phyloP scores from a whole-genome alignment of 2,113 vertebrate species.

The Menidia beryllina region DNA sequence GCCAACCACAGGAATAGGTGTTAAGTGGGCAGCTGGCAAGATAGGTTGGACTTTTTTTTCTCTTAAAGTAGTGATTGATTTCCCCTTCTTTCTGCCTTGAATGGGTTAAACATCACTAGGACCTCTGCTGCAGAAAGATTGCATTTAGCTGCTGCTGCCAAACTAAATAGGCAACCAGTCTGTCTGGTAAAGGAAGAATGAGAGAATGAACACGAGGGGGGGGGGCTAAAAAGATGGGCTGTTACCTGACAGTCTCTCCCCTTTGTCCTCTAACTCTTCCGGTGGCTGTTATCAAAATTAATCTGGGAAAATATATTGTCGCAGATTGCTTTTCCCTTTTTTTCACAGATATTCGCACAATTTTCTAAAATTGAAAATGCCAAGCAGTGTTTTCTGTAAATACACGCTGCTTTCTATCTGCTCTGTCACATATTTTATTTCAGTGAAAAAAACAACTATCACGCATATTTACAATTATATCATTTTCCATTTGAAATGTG shows the following conservation, averaged over 20 bases:
- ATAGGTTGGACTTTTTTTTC: conserved; percentile 28
- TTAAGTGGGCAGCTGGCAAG: conserved; percentile 43
- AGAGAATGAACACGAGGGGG: neutral
- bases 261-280: conserved; percentile 9
- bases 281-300: conserved; percentile 74
- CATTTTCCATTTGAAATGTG: neutral
- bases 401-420: conserved; percentile 10
- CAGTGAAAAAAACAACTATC: neutral
- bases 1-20: conserved; percentile 32
- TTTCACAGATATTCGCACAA: neutral
- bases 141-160: conserved; percentile 76
- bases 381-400: neutral
- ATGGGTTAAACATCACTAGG: conserved; percentile 75
- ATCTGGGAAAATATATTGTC: conserved; percentile 47
- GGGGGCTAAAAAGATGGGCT: conserved; percentile 5
- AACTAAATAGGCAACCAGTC: conserved; percentile 74
- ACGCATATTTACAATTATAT: too few relatives aligned
- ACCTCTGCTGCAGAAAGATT: conserved; percentile 69
- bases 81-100: conserved; percentile 38
- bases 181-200: conserved; percentile 55
- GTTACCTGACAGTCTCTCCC: conserved; percentile 18
- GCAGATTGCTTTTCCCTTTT: conserved; percentile 13
- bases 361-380: neutral
- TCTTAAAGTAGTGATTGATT: conserved; percentile 66
- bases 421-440: neutral